Evolutionary conservation across 2,888 invertebrate species (phyloP).

Genomic region (Cheilosia impressa): DNA sequence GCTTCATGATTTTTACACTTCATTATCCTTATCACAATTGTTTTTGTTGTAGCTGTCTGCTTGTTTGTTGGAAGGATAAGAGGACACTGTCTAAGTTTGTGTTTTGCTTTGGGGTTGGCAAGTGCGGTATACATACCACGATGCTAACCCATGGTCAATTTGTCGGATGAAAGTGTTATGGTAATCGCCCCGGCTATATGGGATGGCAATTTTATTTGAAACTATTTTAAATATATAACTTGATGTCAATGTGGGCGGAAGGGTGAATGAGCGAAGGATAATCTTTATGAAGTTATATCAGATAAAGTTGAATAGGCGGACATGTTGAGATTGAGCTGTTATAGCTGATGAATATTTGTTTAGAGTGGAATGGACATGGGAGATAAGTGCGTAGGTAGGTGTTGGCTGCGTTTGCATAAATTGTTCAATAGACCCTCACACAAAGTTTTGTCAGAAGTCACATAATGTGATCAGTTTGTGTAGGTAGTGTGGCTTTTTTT

Average conservation of each 20-base stretch:
- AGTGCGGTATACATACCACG: background rate
- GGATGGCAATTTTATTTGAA: conserved; percentile 33
- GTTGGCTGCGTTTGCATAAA: background rate
- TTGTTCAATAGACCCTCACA: too few species aligned
- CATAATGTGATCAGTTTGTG: too few species aligned
- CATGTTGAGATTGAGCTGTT: conserved; percentile 41
- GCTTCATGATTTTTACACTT: conserved; percentile 72
- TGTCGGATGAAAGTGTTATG: conserved; percentile 57
- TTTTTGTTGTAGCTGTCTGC: conserved; percentile 20
- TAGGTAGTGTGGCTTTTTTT: too few species aligned
- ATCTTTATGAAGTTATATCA: conserved; percentile 49
- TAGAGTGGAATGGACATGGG: background rate
- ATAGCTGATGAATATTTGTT: conserved; percentile 29
- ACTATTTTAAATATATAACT: conserved; percentile 52
- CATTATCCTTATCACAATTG: conserved; percentile 67
- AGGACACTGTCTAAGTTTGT: background rate
- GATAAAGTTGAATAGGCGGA: conserved; percentile 35
- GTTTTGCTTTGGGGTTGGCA: conserved; percentile 17
- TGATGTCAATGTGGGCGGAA: background rate
- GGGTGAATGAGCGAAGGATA: conserved; percentile 15
- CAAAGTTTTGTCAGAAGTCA: too few species aligned
- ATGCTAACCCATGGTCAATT: conserved; percentile 50
- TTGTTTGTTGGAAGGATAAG: conserved; percentile 18
- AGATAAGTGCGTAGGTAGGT: background rate
- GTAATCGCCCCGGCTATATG: conserved; percentile 33